Conservation (phyloP, 1,140 invertebrate species). For the Drosophila dunni region DNA sequence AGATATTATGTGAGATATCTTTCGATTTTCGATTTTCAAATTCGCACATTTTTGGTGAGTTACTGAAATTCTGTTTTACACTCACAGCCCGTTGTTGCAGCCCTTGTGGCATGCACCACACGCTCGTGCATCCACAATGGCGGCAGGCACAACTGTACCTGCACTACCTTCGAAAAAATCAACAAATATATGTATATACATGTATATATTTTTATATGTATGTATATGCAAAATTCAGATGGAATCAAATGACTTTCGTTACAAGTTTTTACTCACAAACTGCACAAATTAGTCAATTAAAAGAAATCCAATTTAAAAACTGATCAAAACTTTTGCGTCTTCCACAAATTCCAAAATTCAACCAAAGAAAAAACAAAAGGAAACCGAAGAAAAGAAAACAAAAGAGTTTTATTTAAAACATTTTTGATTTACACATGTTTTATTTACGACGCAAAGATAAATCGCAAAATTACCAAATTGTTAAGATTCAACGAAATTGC, state of each 20-base stretch:
- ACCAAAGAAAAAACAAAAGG: conserved; percentile 27
- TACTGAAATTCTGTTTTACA: conserved; percentile 5
- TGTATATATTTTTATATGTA: conserved; percentile 6
- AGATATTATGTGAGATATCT: neutral
- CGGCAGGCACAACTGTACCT: neutral
- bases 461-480: conserved; percentile 28
- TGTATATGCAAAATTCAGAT: conserved; percentile 3
- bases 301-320: conserved; percentile 26
- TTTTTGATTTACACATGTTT: conserved; percentile 49
- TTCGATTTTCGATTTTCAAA: conserved; percentile 22
- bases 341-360: conserved; percentile 13
- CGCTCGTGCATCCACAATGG: neutral
- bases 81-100: conserved; percentile 14
- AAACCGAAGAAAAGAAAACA: conserved; percentile 41
- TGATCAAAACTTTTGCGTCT: conserved; percentile 34
- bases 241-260: conserved; percentile 5
- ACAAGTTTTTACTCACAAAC: conserved; percentile 24
- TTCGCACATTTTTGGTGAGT: conserved; percentile 20
- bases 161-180: conserved; percentile 25
- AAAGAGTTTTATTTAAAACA: conserved; percentile 44
- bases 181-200: conserved; percentile 19
- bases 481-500: conserved; percentile 17
- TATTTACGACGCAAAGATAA: conserved; percentile 25
- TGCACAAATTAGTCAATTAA: conserved; percentile 27
- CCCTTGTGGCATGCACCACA: conserved; percentile 10